These are phyloP conservation scores for Campopleginae sp. DNA, from an alignment of 2,888 invertebrate species.

Conservation along the genomic window DNA sequence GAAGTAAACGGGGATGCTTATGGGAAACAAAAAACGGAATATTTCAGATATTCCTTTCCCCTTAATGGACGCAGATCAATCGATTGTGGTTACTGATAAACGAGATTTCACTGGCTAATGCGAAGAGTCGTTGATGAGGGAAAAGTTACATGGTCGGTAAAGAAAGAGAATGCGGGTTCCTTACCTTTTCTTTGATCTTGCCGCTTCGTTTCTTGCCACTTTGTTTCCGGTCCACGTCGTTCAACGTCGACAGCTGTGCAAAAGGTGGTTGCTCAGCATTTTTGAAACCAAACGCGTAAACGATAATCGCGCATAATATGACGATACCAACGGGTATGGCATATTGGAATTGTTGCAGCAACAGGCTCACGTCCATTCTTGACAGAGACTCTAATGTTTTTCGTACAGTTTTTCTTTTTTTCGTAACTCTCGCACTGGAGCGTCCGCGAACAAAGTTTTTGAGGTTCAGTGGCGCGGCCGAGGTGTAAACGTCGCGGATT, in stretches of 20 bases:
- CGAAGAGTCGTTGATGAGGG: neutral
- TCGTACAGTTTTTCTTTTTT: slow-evolving; percentile 23
- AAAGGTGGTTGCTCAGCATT: slow-evolving; percentile 92
- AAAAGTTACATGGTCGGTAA: neutral
- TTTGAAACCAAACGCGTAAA: slow-evolving; percentile 92
- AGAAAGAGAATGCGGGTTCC: slow-evolving; percentile 63
- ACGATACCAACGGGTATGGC: slow-evolving; percentile 87
- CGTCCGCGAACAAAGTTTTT: slow-evolving; percentile 4
- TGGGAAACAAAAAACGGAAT: neutral
- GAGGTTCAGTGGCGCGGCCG: slow-evolving; percentile 14
- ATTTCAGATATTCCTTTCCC: too few species aligned
- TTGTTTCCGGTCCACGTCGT: slow-evolving; percentile 88
- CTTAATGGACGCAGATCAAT: neutral
- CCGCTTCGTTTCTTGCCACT: slow-evolving; percentile 87
- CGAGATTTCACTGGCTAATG: neutral
- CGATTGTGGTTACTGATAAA: neutral
- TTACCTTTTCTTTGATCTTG: slow-evolving; percentile 90
- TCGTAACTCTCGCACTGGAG: slow-evolving; percentile 8
- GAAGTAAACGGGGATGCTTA: neutral
- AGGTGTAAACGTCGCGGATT: slow-evolving; percentile 31
- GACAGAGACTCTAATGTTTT: slow-evolving; percentile 31
- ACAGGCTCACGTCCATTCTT: slow-evolving; percentile 79
- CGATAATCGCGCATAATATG: slow-evolving; percentile 89
- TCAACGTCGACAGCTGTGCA: slow-evolving; percentile 88
- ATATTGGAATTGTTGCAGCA: slow-evolving; percentile 84